A percentile compares a stretch with the other conserved stretches of the same genome.
Evolutionary conservation across 2,797 vertebrate genomes (phyloP).

Genomic region (Gallirallus australis): DNA sequence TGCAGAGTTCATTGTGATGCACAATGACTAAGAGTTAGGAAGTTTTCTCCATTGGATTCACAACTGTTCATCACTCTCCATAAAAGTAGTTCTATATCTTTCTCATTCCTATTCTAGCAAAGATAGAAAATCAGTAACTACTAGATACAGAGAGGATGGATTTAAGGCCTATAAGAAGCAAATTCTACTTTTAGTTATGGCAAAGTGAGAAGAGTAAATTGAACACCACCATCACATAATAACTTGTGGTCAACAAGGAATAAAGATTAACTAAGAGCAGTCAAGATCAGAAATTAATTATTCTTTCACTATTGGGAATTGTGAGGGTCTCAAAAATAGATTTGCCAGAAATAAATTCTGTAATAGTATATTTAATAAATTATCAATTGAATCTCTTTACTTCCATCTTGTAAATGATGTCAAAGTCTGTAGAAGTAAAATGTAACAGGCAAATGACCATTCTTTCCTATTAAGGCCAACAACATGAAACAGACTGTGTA

Average conservation of each 20-base stretch:
- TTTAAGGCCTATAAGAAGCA: neutral
- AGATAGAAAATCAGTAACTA: neutral
- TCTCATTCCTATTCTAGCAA: neutral
- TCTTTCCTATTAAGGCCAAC: neutral
- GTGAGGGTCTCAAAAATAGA: neutral
- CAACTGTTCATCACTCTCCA: neutral
- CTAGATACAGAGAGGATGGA: neutral
- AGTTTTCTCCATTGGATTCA: neutral
- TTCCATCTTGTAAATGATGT: neutral
- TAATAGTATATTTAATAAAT: neutral
- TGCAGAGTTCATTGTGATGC: neutral
- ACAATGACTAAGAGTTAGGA: neutral
- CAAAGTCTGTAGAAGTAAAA: neutral
- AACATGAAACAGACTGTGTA: neutral
- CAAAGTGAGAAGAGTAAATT: neutral
- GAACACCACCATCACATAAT: neutral
- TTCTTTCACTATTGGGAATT: neutral
- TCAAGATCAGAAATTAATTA: neutral
- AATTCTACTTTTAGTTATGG: neutral
- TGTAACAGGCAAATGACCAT: neutral
- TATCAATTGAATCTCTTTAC: neutral
- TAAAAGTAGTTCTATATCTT: accelerated
- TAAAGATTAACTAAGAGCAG: neutral
- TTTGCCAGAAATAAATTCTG: neutral
- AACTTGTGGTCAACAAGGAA: neutral